phyloP scores from a whole-genome alignment of 2,888 invertebrate genomes.

The Lasius platythorax region DNA sequence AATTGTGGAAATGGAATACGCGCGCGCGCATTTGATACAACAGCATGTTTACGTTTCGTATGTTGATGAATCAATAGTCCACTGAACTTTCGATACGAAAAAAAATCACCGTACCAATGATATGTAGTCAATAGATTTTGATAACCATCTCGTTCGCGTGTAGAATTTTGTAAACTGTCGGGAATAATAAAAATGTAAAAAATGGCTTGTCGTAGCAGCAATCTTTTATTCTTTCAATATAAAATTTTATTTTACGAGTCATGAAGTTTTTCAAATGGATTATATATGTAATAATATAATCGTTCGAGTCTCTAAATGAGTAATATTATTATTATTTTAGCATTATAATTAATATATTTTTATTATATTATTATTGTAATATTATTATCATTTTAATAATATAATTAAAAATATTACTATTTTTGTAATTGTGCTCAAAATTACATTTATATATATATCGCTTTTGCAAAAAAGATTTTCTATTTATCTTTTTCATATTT shows the following conservation, averaged over 20 bases:
- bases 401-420: too few relatives aligned
- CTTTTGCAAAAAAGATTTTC: background rate
- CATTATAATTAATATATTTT: background rate
- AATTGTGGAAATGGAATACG: slow-evolving; percentile 25
- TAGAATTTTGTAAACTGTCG: background rate
- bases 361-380: too few relatives aligned
- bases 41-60: slow-evolving; percentile 35
- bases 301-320: background rate
- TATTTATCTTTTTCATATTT: background rate
- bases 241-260: background rate
- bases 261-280: background rate
- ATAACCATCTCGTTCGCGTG: slow-evolving; percentile 34
- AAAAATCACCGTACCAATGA: slow-evolving; percentile 29
- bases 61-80: slow-evolving; percentile 49
- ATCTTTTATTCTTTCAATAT: background rate
- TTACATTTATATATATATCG: background rate
- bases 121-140: slow-evolving; percentile 50
- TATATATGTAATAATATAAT: background rate
- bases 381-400: too few relatives aligned
- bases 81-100: slow-evolving; percentile 36
- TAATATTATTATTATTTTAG: slow-evolving; percentile 1
- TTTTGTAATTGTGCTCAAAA: background rate
- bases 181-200: slow-evolving; percentile 7
- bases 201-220: background rate
- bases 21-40: background rate